These are phyloP conservation scores for Pediacus dermestoides DNA, from an alignment of 2,888 invertebrate species.

Conservation along the genomic window DNA sequence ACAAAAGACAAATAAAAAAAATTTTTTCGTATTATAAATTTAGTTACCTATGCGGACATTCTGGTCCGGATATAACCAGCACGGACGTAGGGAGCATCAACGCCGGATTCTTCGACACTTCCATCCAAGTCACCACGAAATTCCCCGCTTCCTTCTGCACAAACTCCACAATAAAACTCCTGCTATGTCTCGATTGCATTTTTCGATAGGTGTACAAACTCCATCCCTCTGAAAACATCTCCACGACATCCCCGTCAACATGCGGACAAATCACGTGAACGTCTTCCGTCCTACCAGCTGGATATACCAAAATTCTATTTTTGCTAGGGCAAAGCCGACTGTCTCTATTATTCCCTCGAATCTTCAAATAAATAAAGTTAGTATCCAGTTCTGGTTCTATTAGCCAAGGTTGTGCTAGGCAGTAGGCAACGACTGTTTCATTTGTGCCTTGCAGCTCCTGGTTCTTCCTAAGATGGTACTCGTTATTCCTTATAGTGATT, in stretches of 20 bases:
- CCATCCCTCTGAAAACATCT: slow-evolving; percentile 67
- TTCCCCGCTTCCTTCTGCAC: slow-evolving; percentile 69
- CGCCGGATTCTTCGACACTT: slow-evolving; percentile 66
- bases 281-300: slow-evolving; percentile 62
- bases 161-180: slow-evolving; percentile 73
- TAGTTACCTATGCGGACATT: slow-evolving; percentile 66
- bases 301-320: slow-evolving; percentile 70
- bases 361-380: slow-evolving; percentile 68
- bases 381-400: slow-evolving; percentile 72
- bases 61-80: slow-evolving; percentile 57
- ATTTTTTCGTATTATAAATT: background rate
- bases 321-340: slow-evolving; percentile 59
- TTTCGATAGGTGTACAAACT: slow-evolving; percentile 47
- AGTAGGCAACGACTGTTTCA: slow-evolving; percentile 49
- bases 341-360: slow-evolving; percentile 58
- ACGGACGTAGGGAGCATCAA: slow-evolving; percentile 51
- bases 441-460: too few relatives aligned
- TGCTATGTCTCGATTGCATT: slow-evolving; percentile 52
- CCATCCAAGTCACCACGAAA: slow-evolving; percentile 75
- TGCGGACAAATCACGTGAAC: slow-evolving; percentile 65
- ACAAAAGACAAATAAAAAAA: slow-evolving; percentile 16
- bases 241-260: slow-evolving; percentile 53
- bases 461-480: slow-evolving; percentile 48
- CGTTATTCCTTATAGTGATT: slow-evolving; percentile 60
- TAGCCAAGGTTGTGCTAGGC: slow-evolving; percentile 73